Base-by-base conservation (phyloP, 2,888 invertebrate species). In the Deilephila porcellus region DNA sequence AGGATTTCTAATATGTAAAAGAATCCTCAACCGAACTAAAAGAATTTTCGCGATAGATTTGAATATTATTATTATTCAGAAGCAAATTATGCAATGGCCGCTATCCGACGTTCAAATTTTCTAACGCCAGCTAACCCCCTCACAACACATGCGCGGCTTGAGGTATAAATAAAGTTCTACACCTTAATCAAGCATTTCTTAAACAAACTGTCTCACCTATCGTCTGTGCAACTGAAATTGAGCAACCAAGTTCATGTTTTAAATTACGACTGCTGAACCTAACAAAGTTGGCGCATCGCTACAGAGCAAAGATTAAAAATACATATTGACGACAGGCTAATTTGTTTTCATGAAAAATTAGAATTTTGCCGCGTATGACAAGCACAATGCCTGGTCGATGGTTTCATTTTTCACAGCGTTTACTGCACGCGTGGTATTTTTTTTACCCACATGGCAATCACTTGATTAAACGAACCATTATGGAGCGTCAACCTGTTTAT, bases 401-500 rank as follows among this genome's bases (percentile, higher is more conserved):
- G 6, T 67, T 52, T 67, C 45, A 67, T 67, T 67, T 64, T 67
- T 45, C 67, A 45, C 25, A 17, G 62, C n/a, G 4, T 20, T 64
- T 64, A 20, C 25, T 52, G 14, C 34, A 71, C 64, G 70, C 64
- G 52, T 74, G 72, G 67, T 71, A 64, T 62, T 45, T 74, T 45
- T 45, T 45, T 45, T 45, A 45, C 8, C 71, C 25, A 29, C 72
- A 52, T 60, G 76, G 72, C 73, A 79, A 78, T 79, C 60, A 79
- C 73, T 76, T 79, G 77, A 80, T 79, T 78, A 77, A 80, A 77
- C 74, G 75, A 29, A 60, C 76, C 73, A 78, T 80, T 77, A 80
- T 79, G 76, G 78, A 73, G 60, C 72, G 75, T 79, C 76, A 77
- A 77, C 78, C 77, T 78, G 76, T 79, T 83, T 78, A 81, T 75